Base-by-base conservation (phyloP, 2,888 invertebrate genomes). In the Belgica antarctica region DNA sequence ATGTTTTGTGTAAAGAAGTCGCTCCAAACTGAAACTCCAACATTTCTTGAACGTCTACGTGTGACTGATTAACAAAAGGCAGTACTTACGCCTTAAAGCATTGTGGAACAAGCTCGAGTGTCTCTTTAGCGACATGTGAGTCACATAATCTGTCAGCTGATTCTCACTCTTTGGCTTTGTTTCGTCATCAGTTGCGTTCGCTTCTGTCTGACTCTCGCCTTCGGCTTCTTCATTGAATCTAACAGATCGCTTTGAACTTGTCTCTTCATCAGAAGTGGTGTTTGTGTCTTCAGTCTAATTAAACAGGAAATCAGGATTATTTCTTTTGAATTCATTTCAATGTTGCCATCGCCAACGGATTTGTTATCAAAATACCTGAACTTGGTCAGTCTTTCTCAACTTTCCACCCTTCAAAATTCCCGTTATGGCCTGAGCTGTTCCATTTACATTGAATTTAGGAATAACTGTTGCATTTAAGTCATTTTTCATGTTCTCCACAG, bases 371-470 rank as follows among this genome's bases (percentile, higher is more conserved):
- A n/a, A n/a, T 74, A 85, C 86, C 83, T 84, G 85, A 73, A 77
- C 82, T 15, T 74, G 73, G 70, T 85, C 77, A 71, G 85, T 85
- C 75, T 88, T 88, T 90, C 90, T 90, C 12, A 90, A 81, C 72
- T 88, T 83, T 7, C 90, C 90, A 12, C 90, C 89, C 77, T 90
- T 90, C 2, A 90, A 80, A 71, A 90, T 91, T 27, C 91, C 90
- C 61, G 86, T 87, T 31, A 87, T 81, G 1, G 70, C 70, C 41
- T 70, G 70, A 70, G 70, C 70, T 10, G 52, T 57, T 17, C 61
- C 61, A 46, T 59, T 61, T 10, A 61, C 61, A 41, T 70, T 70
- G 8, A 70, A 41, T 61, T 70, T 70, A 17, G 70, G 70, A 31
- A 70, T 70, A 25, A 70, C 36, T n/a, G 70, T 70, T 25, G 70